phyloP scores from a whole-genome alignment of 2,888 invertebrate species.

The Patella depressa region DNA sequence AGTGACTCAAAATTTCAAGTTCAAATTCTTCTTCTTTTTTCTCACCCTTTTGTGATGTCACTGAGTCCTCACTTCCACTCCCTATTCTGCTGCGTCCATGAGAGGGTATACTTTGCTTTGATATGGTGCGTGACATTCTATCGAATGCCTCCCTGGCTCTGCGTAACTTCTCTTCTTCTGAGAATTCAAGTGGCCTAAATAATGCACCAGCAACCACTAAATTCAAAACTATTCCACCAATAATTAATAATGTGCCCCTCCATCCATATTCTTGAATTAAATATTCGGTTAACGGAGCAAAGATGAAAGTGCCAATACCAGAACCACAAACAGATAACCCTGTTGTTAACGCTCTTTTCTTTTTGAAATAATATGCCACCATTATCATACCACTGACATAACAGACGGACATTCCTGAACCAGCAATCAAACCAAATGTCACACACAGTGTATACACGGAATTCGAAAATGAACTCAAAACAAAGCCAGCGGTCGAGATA shows the following conservation, averaged over 20 bases:
- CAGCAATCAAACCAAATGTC: slow-evolving; percentile 68
- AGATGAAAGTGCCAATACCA: slow-evolving; percentile 69
- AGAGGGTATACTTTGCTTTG: slow-evolving; percentile 47
- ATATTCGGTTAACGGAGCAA: slow-evolving; percentile 66
- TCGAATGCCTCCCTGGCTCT: slow-evolving; percentile 59
- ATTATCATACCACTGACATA: slow-evolving; percentile 70
- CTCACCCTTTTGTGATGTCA: slow-evolving; percentile 30
- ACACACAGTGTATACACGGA: slow-evolving; percentile 65
- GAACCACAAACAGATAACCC: slow-evolving; percentile 70
- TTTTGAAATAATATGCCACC: slow-evolving; percentile 71
- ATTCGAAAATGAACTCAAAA: slow-evolving; percentile 61
- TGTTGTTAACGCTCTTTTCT: slow-evolving; percentile 69
- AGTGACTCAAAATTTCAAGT: slow-evolving; percentile 68
- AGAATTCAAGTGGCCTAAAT: slow-evolving; percentile 62
- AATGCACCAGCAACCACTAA: slow-evolving; percentile 66
- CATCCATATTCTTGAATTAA: slow-evolving; percentile 67
- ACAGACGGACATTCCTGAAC: slow-evolving; percentile 68
- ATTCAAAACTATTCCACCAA: slow-evolving; percentile 66
- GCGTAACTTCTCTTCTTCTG: slow-evolving; percentile 49
- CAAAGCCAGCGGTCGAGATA: slow-evolving; percentile 63
- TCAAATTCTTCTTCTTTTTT: slow-evolving; percentile 29
- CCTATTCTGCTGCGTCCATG: slow-evolving; percentile 37
- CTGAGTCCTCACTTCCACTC: slow-evolving; percentile 41
- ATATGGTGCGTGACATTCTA: slow-evolving; percentile 49
- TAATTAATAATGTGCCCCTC: slow-evolving; percentile 67